Percentiles rank a stretch among this genome's conserved stretches.
Conservation (phyloP, 2,888 invertebrate species). For the Lamproptera curius region DNA sequence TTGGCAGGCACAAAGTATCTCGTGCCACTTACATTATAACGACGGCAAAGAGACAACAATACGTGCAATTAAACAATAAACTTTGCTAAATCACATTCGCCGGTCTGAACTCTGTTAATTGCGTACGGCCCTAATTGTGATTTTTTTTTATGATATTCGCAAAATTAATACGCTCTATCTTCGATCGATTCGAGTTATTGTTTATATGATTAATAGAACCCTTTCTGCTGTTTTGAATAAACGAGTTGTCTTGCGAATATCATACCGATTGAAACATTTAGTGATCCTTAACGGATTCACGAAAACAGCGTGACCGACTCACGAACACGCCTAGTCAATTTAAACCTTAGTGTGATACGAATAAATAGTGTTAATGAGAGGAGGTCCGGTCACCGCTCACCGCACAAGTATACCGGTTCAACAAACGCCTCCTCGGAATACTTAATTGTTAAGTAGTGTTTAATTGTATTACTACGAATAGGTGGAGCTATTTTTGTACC, state of each 20-base stretch:
- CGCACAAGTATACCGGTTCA: constrained; percentile 4
- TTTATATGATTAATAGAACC: no score
- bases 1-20: no score
- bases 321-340: constrained; percentile 76
- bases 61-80: constrained; percentile 21
- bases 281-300: constrained; percentile 29
- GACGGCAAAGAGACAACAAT: constrained; percentile 21
- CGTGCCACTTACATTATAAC: no score
- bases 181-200: no score
- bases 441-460: constrained; percentile 76
- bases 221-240: no score
- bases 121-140: constrained; percentile 5
- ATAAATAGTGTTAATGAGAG: constrained; percentile 67
- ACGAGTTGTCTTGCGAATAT: constrained; percentile 15
- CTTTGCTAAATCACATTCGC: not conserved
- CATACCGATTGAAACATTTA: constrained; percentile 32
- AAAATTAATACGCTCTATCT: not conserved
- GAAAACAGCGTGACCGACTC: constrained; percentile 55
- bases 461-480: constrained; percentile 64
- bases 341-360: constrained; percentile 77
- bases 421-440: constrained; percentile 65
- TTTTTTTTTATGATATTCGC: constrained; percentile 15
- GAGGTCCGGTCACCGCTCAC: constrained; percentile 30
- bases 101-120: constrained; percentile 9
- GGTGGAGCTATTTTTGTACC: constrained; percentile 77